Evolutionary conservation across 2,888 invertebrate species (phyloP).

Genomic region (Leptinotarsa peninsularis): DNA sequence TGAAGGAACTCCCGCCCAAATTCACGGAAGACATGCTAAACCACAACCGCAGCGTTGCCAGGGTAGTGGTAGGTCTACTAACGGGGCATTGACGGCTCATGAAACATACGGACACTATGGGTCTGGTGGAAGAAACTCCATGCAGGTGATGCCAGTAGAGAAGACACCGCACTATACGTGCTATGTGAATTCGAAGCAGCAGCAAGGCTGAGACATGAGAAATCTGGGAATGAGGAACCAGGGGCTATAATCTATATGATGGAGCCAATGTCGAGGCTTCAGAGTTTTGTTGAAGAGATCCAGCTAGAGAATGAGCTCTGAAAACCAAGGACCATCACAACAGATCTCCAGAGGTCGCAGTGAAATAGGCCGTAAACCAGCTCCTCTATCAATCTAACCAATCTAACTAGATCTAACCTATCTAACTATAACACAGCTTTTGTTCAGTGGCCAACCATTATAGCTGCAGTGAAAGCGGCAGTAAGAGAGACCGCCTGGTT

Average conservation of each 20-base stretch:
- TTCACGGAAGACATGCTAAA: not conserved
- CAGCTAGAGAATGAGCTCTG: not conserved
- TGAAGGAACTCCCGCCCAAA: not conserved
- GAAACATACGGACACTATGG: not conserved
- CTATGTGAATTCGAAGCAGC: not conserved
- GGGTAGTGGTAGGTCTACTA: not conserved
- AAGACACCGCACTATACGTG: not conserved
- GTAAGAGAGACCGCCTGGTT: too few relatives aligned
- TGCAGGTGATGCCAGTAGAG: too few relatives aligned
- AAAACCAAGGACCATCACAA: not conserved
- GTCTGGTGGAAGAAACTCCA: not conserved
- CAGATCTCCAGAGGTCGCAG: not conserved
- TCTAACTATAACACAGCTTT: too few relatives aligned
- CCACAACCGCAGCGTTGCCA: not conserved
- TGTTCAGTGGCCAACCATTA: too few relatives aligned
- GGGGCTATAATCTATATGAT: not conserved
- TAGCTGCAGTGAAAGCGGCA: too few relatives aligned
- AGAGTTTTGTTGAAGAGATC: not conserved
- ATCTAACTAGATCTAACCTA: not conserved
- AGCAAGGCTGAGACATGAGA: not conserved
- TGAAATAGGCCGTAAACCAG: not conserved
- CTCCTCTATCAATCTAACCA: not conserved
- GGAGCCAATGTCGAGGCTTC: not conserved
- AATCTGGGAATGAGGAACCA: not conserved
- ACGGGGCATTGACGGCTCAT: not conserved